Evolutionary conservation across 2,113 vertebrate genomes (phyloP), one percentile per base, ranked within the genome.

Genomic region (Trematomus loennbergii): DNA sequence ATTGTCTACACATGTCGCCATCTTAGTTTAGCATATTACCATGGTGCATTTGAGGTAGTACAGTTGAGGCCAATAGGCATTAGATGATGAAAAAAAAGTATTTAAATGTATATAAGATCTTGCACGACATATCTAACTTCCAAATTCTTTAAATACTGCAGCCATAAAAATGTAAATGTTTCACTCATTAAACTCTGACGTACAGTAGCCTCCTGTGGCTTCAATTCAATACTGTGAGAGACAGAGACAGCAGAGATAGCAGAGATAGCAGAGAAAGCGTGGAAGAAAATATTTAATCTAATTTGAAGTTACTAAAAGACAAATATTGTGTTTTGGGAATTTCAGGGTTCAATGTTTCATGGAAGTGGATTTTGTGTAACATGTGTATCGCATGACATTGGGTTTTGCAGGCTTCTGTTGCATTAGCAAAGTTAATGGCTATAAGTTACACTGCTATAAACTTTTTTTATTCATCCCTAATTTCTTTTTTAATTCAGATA

Each of bases 401-500:
- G 11, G 15, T 20, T 50, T 59, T 50, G 25, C 57, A 48, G 20
- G 16, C 2, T 40, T 77, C 43, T 52, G 45, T 48, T 63, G 29
- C 15, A 36, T 60, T 40, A 55, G 8, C 8, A 17, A 15, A 33
- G 49, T 15, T 55, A 59, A 17, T 13, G 9, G 3, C 53, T 54
- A 9, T 22, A 22, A 73, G 71, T 58, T 22, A 55, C 40, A 8
- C 22, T 20, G 9, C 25, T 46, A 20, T 6, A 61, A 29, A 5
- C 25, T 48, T 67, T 61, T 60, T 62, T 50, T 74, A 2, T 9
- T 1, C n/a, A n/a, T 9, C 7, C 43, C 48, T 55, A 2, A 49
- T 72, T 80, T 58, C 10, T 20, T 18, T 63, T 8, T 40, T 2
- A 63, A 55, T 77, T 84, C 11, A 71, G 52, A 9, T 55, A 12